phyloP scores from a whole-genome alignment of 2,113 vertebrate species.

The Xenopus laevis region DNA sequence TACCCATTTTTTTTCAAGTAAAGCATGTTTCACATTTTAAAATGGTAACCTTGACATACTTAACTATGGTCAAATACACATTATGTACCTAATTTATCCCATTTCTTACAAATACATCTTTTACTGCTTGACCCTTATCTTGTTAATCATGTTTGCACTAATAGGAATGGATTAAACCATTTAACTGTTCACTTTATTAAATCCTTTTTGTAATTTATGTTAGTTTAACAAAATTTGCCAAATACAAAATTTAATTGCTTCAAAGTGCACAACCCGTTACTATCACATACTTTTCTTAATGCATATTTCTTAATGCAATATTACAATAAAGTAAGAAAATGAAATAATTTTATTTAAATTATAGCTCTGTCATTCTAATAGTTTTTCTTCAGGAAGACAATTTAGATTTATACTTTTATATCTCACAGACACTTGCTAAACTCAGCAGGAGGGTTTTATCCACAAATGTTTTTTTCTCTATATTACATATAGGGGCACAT shows the following conservation, averaged over 20 bases:
- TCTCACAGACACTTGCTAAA: too few relatives aligned
- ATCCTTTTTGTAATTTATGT: slow-evolving; percentile 66
- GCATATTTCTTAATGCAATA: slow-evolving; percentile 35
- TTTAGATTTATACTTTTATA: too few relatives aligned
- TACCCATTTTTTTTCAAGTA: background rate
- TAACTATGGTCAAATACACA: background rate
- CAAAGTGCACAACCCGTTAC: slow-evolving; percentile 57
- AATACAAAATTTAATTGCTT: slow-evolving; percentile 67
- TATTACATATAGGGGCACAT: too few relatives aligned
- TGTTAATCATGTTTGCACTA: slow-evolving; percentile 67
- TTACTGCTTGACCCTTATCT: slow-evolving; percentile 57
- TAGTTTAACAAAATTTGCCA: slow-evolving; percentile 66
- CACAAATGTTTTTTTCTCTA: too few relatives aligned
- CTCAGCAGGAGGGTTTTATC: too few relatives aligned
- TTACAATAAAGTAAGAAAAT: slow-evolving; percentile 53
- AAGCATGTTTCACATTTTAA: slow-evolving; percentile 5
- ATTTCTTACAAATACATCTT: slow-evolving; percentile 59
- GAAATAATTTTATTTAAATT: slow-evolving; percentile 57
- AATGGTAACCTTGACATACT: background rate
- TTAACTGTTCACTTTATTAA: slow-evolving; percentile 71
- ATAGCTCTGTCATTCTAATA: background rate
- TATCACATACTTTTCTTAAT: slow-evolving; percentile 53
- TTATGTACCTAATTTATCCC: slow-evolving; percentile 57
- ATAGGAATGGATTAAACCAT: slow-evolving; percentile 64
- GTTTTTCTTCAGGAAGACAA: too few relatives aligned